Conservation (phyloP, 1,140 invertebrate genomes). For the Panulirus ornatus region DNA sequence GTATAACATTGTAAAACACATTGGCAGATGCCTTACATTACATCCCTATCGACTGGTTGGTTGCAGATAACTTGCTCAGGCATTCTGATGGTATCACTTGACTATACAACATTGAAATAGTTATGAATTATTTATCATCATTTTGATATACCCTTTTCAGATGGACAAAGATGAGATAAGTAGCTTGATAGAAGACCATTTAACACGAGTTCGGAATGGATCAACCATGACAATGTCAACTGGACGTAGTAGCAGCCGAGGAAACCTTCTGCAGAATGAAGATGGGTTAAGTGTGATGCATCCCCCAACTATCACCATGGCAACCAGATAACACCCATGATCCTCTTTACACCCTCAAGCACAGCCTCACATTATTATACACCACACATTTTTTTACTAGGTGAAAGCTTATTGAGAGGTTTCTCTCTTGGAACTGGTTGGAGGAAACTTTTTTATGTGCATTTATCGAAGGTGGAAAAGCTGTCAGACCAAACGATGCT, state of each 20-base stretch:
- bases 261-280: slow-evolving; percentile 33
- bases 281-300: slow-evolving; percentile 56
- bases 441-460: slow-evolving; percentile 38
- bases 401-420: slow-evolving; percentile 42
- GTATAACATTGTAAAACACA: too few species aligned
- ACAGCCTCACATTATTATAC: slow-evolving; percentile 53
- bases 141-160: slow-evolving; percentile 42
- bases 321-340: slow-evolving; percentile 64
- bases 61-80: too few species aligned
- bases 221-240: slow-evolving; percentile 23
- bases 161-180: slow-evolving; percentile 72
- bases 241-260: slow-evolving; percentile 34
- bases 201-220: slow-evolving; percentile 65
- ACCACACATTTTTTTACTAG: slow-evolving; percentile 48
- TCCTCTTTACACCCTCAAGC: slow-evolving; percentile 31
- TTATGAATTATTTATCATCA: slow-evolving; percentile 19
- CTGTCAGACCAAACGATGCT: slow-evolving; percentile 17
- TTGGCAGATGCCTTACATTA: too few species aligned
- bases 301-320: slow-evolving; percentile 60
- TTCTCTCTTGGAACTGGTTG: slow-evolving; percentile 29
- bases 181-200: slow-evolving; percentile 73
- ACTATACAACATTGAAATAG: too few species aligned
- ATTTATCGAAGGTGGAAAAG: slow-evolving; percentile 40
- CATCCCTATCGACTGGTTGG: too few species aligned
- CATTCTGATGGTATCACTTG: too few species aligned